phyloP scores from a whole-genome alignment of 2,113 vertebrate genomes.

The Platysternon megacephalum region DNA sequence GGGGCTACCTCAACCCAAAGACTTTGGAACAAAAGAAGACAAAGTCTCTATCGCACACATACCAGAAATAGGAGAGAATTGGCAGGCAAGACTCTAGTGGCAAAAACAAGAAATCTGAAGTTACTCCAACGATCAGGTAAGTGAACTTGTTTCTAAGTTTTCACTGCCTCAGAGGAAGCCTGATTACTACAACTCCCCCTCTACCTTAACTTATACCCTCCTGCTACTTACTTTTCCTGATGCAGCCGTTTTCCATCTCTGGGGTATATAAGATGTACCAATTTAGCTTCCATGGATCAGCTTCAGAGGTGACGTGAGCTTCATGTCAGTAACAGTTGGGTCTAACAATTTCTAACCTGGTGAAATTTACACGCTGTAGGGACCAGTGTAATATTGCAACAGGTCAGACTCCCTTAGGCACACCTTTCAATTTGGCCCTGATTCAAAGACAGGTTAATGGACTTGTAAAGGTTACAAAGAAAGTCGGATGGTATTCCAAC shows the following conservation, averaged over 20 bases:
- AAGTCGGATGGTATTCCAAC: background rate
- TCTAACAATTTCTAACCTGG: background rate
- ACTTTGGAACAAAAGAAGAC: constrained; percentile 37
- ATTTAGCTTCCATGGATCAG: background rate
- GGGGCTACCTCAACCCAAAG: constrained; percentile 27
- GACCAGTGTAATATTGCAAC: background rate
- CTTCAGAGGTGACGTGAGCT: background rate
- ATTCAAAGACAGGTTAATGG: background rate
- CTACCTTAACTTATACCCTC: background rate
- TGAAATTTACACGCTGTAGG: background rate
- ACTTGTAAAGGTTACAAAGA: background rate
- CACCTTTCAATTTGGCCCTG: background rate
- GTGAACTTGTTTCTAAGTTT: background rate
- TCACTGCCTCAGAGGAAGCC: background rate
- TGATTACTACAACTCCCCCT: background rate
- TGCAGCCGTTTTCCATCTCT: background rate
- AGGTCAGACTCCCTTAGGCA: background rate
- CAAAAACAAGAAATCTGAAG: background rate
- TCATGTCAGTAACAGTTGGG: background rate
- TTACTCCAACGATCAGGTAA: background rate
- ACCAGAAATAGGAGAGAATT: constrained; percentile 58
- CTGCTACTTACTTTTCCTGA: background rate
- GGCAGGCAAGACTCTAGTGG: background rate
- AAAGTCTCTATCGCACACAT: background rate
- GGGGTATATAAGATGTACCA: background rate